Base-by-base conservation (phyloP, 2,888 invertebrate species). In the Agrotis exclamationis region DNA sequence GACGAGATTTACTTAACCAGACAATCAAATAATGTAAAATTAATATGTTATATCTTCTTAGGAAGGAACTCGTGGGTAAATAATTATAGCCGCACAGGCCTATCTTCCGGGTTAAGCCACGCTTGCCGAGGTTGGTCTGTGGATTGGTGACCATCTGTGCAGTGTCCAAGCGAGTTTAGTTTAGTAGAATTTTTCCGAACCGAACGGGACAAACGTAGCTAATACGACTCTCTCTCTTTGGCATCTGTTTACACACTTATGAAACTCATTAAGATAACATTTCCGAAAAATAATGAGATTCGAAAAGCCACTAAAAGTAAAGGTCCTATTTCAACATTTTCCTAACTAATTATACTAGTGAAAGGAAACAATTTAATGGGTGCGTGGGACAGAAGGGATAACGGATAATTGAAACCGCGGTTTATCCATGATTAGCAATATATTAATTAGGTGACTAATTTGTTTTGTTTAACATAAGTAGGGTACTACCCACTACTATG, bases 361-460 rank as follows among this genome's bases (percentile, higher is more conserved):
- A 54, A 64, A 39, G 2, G 28, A 54, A 54, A 3, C 64, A 54
- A 54, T 74, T 44, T 47, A 47, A 33, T 24, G 53, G 14, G 3
- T 47, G 45, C 51, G 33, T 20, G 47, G 47, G 24, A 39, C 53
- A 28, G 53, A 44, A 44, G 39, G 20, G 74, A 54, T 71, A 24
- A 44, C 13, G 20, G 64, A 47, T 71, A 63, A 74, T 71, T 63
- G 39, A 64, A 74, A 70, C 45, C 63, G 20, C 18, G 45, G 20
- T n/a, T 39, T 59, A 73, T 72, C 33, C 62, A 22, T 28, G 62
- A 13, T 63, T 47, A 54, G 4, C 13, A 39, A 62, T 20, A 53
- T 62, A 53, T 62, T 53, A 63, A 63, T 70, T 51, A 60, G n/a
- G 3, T 33, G 22, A 22, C 28, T 71, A 45, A 57, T 56, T 48